phyloP scores from a whole-genome alignment of 2,113 vertebrate species.

The human (Homo sapiens) region GRCh38 chr1:30518001-30518500 shows the following conservation, averaged over 20 bases:
- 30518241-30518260: rapidly evolving
- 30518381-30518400: not conserved
- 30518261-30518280: too few relatives aligned
- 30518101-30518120: not conserved
- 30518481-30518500: not conserved
- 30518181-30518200: rapidly evolving
- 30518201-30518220: not conserved
- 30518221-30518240: rapidly evolving
- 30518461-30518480: not conserved
- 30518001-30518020: rapidly evolving
- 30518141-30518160: not conserved
- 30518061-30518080: not conserved
- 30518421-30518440: not conserved
- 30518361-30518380: too few relatives aligned
- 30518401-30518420: not conserved
- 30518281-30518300: too few relatives aligned
- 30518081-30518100: not conserved
- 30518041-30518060: not conserved
- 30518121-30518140: not conserved
- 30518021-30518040: not conserved
- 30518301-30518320: too few relatives aligned
- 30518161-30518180: not conserved
- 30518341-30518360: not conserved
- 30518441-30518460: too few relatives aligned
- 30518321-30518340: not conserved